These are phyloP conservation scores for Pollenia angustigena DNA, from an alignment of 2,888 invertebrate species.

Conservation along the genomic window DNA sequence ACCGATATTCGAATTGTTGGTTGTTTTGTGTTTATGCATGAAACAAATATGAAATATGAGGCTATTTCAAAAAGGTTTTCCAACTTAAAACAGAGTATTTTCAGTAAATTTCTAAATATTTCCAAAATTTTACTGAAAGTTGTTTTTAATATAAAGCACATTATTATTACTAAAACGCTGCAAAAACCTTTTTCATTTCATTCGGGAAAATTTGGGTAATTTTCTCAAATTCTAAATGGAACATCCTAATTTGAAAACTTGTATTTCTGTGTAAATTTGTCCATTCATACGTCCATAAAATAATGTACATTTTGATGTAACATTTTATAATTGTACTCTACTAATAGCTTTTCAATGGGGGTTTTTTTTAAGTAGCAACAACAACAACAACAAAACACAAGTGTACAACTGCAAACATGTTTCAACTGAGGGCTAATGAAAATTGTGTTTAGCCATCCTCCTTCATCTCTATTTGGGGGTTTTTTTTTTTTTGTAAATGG, in stretches of 20 bases:
- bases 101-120: no score
- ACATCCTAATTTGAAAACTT: not conserved
- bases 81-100: no score
- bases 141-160: no score
- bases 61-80: not conserved
- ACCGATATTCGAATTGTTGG: conserved; percentile 12
- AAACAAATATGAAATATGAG: not conserved
- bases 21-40: conserved; percentile 1
- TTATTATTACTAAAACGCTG: no score
- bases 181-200: no score
- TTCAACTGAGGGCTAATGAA: conserved; percentile 29
- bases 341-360: conserved; percentile 39
- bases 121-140: no score
- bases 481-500: not conserved
- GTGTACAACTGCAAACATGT: conserved; percentile 33
- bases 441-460: not conserved
- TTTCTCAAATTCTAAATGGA: not conserved
- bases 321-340: conserved; percentile 32
- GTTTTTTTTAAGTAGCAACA: conserved; percentile 3
- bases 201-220: no score
- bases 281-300: conserved; percentile 28
- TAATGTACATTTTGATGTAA: conserved; percentile 39
- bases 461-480: not conserved
- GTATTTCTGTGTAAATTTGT: not conserved
- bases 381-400: conserved; percentile 26